A percentile compares a stretch with the other conserved stretches of the same genome.
These are phyloP conservation scores for Eriocheir sinensis DNA, from an alignment of 1,140 invertebrate genomes.

Conservation along the genomic window DNA sequence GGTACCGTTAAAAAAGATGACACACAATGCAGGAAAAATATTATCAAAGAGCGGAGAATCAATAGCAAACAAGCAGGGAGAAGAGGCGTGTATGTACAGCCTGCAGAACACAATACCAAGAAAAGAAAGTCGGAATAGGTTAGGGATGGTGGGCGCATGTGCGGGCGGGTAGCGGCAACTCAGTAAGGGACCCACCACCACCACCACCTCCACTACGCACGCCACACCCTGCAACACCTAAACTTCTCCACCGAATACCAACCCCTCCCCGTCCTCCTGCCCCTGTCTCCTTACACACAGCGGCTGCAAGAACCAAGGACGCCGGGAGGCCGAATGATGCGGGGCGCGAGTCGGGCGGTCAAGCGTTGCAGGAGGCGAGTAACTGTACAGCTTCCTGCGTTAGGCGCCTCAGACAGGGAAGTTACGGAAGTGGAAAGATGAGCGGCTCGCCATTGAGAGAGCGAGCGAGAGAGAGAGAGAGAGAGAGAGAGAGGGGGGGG, in stretches of 20 bases:
- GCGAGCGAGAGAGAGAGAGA: no score
- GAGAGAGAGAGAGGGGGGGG: no score
- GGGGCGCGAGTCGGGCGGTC: background rate
- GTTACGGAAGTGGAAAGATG: background rate
- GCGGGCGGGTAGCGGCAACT: no score
- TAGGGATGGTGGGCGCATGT: no score
- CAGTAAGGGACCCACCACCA: no score
- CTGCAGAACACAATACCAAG: background rate
- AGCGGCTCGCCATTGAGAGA: no score
- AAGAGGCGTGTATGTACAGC: background rate
- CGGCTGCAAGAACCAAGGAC: background rate
- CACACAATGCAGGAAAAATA: no score
- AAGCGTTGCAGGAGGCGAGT: background rate
- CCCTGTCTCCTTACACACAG: background rate
- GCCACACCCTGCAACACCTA: background rate
- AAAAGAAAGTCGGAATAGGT: background rate
- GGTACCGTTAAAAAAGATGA: no score
- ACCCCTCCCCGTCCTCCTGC: background rate
- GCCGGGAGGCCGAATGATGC: background rate
- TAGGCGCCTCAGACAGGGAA: background rate
- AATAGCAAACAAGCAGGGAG: background rate
- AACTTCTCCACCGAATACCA: background rate
- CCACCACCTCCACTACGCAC: background rate
- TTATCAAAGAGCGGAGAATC: no score
- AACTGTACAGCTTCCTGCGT: background rate